Percentiles rank a stretch among this genome's conserved stretches.
phyloP scores from a whole-genome alignment of 2,113 vertebrate species.

The Nerophis ophidion region DNA sequence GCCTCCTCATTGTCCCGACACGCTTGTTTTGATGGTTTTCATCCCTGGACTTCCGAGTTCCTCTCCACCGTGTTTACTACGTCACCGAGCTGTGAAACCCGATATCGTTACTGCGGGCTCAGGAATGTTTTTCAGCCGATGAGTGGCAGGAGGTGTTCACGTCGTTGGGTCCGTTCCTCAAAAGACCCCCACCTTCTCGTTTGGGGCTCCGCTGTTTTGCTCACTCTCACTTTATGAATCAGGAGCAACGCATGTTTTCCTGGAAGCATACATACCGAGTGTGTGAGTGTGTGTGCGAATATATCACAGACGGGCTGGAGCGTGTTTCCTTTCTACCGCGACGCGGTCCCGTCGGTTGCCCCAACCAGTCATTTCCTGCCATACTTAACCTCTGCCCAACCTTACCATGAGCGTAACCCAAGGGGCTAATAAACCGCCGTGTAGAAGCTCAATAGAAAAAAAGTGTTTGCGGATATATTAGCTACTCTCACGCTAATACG shows the following conservation, averaged over 20 bases:
- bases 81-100: constrained; percentile 55
- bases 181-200: constrained; percentile 4
- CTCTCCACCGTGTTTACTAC: constrained; percentile 43
- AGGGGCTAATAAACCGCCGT: background rate
- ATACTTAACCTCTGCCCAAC: background rate
- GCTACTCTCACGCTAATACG: background rate
- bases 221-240: constrained; percentile 53
- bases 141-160: constrained; percentile 38
- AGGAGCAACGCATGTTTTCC: constrained; percentile 53
- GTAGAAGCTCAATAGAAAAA: constrained; percentile 2
- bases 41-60: constrained; percentile 32
- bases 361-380: background rate
- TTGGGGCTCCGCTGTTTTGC: constrained; percentile 39
- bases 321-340: constrained; percentile 1
- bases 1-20: constrained; percentile 41
- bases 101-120: constrained; percentile 50
- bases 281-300: constrained; percentile 5
- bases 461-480: background rate
- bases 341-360: constrained; percentile 1
- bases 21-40: constrained; percentile 51
- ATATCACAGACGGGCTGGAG: background rate
- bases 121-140: constrained; percentile 60
- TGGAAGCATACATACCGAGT: constrained; percentile 16
- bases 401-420: background rate
- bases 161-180: constrained; percentile 30